Conservation (phyloP, 2,888 invertebrate species). For the Linnaemya vulpina region DNA sequence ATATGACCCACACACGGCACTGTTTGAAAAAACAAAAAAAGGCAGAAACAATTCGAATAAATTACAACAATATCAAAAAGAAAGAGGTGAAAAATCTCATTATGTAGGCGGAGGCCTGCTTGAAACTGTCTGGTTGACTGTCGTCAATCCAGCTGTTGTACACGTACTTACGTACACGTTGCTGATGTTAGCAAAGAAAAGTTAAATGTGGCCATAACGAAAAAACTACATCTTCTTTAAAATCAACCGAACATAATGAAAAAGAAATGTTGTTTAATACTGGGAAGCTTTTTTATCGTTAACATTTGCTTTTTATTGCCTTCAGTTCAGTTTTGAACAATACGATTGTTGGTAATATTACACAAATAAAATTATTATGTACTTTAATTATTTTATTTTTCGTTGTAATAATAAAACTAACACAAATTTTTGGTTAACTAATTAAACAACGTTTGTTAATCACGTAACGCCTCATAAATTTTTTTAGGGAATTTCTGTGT, state of each 20-base stretch:
- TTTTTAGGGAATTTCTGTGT: constrained; percentile 36
- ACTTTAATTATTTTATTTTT: constrained; percentile 23
- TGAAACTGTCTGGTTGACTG: constrained; percentile 8
- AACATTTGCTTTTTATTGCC: too few relatives aligned
- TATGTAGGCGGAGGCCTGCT: constrained; percentile 19
- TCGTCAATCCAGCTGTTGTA: constrained; percentile 35
- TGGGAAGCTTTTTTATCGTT: constrained; percentile 27
- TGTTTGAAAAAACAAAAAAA: constrained; percentile 29
- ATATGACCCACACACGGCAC: constrained; percentile 54
- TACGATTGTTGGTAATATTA: constrained; percentile 20
- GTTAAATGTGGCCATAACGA: neutral
- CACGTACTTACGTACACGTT: too few relatives aligned
- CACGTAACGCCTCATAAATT: constrained; percentile 64
- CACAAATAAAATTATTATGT: constrained; percentile 22
- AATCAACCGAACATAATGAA: neutral
- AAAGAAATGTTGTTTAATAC: constrained; percentile 46
- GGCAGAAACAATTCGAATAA: neutral
- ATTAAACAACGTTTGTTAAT: constrained; percentile 52
- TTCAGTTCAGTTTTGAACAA: constrained; percentile 9
- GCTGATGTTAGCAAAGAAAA: constrained; percentile 11
- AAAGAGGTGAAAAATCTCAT: constrained; percentile 47
- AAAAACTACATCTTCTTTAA: constrained; percentile 15
- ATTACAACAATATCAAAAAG: constrained; percentile 7
- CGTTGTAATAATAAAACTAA: constrained; percentile 23
- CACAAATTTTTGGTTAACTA: constrained; percentile 45